phyloP scores from a whole-genome alignment of 2,888 invertebrate genomes.

The Cyclophora albipunctata region DNA sequence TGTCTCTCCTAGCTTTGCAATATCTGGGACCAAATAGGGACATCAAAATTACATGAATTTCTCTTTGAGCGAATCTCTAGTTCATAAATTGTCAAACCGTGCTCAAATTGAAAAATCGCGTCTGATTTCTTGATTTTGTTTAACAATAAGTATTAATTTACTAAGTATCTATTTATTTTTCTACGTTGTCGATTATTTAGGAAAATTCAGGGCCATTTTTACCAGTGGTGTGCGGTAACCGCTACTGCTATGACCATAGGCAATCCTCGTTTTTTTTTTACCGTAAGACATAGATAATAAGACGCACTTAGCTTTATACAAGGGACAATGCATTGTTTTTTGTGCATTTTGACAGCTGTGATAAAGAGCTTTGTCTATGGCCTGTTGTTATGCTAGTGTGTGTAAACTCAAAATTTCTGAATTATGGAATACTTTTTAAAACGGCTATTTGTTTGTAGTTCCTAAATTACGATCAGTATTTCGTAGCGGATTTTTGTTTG shows the following conservation, averaged over 20 bases:
- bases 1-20: conserved; percentile 11
- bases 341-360: conserved; percentile 72
- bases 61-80: neutral
- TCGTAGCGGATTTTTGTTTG: conserved; percentile 32
- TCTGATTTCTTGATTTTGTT: conserved; percentile 28
- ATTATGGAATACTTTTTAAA: conserved; percentile 26
- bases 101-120: conserved; percentile 2
- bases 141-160: conserved; percentile 32
- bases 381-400: conserved; percentile 34
- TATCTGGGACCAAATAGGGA: conserved; percentile 46
- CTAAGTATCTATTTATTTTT: conserved; percentile 62
- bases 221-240: conserved; percentile 33
- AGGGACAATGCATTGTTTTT: conserved; percentile 59
- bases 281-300: conserved; percentile 69
- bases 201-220: conserved; percentile 54
- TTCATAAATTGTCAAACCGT: neutral
- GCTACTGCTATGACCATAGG: conserved; percentile 45
- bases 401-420: conserved; percentile 24
- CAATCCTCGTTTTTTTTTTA: conserved; percentile 64
- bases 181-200: conserved; percentile 44
- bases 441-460: conserved; percentile 62
- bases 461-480: conserved; percentile 73
- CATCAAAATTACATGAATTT: conserved; percentile 17
- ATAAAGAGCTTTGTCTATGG: conserved; percentile 72
- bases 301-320: conserved; percentile 57